Evolutionary conservation across 2,888 invertebrate genomes (phyloP), one percentile per base, ranked within the genome.

Genomic region (Germaria angustata): DNA sequence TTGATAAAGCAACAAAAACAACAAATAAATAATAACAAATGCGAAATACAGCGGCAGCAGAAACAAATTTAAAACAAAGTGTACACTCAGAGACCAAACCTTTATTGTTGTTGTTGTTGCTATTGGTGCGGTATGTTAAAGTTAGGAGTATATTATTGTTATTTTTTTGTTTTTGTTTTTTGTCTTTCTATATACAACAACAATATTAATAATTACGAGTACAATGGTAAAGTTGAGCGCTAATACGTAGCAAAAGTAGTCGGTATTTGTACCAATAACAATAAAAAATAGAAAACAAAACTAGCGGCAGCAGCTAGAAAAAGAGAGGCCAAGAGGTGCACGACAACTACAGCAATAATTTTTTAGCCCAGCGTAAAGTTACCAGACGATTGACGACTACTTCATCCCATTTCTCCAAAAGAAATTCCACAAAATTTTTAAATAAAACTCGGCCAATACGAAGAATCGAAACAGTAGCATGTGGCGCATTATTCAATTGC

Each of bases 301-400:
- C 39, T 9, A 68, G 34, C 44, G 5, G 24, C 69, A 44, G 28
- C 17, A 39, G 13, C 15, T 44, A 36, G 32, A 53, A 32, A 55
- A 24, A 51, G 72, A 66, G 72, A 72, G 71, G 36, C 79, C 72
- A 66, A 66, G 34, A 72, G 28, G 24, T 66, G 65, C 71, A 72
- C 41, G 44, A 71, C 28, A 78, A 69, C 63, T 78, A 7, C 32
- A 63, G 2, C 17, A 36, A 34, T 24, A 11, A 53, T 44, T 66
- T 61, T n/a, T 24, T 78, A 17, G 53, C 59, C 32, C 39, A 59
- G n/a, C 11, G 2, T 0, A 61, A 49, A 34, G 76, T 17, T 77
- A 34, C 76, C 76, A 77, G 68, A 77, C 49, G 44, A 6, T 11
- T n/a, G 17, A 15, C n/a, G 11, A 53, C 2, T 9, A 17, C 5